phyloP scores from a whole-genome alignment of 2,888 invertebrate genomes.

The Ormyrus nitidulus region DNA sequence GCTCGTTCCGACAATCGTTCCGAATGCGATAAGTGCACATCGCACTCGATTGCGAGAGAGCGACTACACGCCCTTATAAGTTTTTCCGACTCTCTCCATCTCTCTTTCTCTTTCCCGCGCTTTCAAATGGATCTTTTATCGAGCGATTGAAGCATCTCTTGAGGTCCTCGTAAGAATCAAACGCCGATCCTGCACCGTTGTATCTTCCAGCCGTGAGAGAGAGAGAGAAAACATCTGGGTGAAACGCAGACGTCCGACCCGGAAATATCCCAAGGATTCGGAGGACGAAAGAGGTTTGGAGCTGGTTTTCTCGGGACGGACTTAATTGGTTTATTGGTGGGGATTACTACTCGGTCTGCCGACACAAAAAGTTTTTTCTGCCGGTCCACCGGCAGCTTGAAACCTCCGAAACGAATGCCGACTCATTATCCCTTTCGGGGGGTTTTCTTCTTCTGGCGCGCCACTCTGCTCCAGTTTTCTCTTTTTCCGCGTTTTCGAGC shows the following conservation, averaged over 20 bases:
- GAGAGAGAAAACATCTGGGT: slow-evolving; percentile 27
- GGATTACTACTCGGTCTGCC: slow-evolving; percentile 64
- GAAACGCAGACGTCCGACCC: slow-evolving; percentile 13
- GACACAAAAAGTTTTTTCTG: slow-evolving; percentile 60
- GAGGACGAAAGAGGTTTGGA: background rate
- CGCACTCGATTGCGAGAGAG: slow-evolving; percentile 35
- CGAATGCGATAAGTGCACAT: slow-evolving; percentile 52
- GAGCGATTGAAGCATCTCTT: slow-evolving; percentile 41
- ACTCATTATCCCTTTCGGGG: slow-evolving; percentile 35
- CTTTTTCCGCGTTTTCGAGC: slow-evolving; percentile 39
- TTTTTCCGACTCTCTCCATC: slow-evolving; percentile 4
- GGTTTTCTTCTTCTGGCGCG: slow-evolving; percentile 34
- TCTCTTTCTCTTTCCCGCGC: background rate
- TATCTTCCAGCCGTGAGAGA: background rate
- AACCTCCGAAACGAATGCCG: slow-evolving; percentile 37
- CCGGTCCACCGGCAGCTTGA: slow-evolving; percentile 1
- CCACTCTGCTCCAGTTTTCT: slow-evolving; percentile 49
- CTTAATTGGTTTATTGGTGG: slow-evolving; percentile 70
- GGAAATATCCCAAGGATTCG: slow-evolving; percentile 24
- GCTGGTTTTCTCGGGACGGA: slow-evolving; percentile 50
- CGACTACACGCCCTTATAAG: slow-evolving; percentile 35
- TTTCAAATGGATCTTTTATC: slow-evolving; percentile 41
- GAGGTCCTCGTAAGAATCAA: slow-evolving; percentile 46
- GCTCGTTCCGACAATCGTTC: slow-evolving; percentile 60
- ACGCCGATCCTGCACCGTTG: slow-evolving; percentile 10